A percentile compares a stretch with the other conserved stretches of the same genome.
Conservation (phyloP, 2,888 invertebrate genomes). For the Lasius platythorax region DNA sequence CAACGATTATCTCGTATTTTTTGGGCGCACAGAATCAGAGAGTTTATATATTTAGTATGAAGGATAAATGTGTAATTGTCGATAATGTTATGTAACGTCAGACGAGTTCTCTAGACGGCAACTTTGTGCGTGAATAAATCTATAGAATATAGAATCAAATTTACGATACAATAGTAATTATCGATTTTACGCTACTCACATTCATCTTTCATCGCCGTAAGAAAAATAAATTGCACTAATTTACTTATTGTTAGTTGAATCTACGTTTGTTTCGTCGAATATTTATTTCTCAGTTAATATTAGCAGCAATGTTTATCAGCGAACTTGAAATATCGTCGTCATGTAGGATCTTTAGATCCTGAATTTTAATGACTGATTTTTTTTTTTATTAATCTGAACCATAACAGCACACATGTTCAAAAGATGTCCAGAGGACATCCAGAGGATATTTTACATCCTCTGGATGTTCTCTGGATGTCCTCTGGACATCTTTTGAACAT, state of each 20-base stretch:
- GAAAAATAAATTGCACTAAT: neutral
- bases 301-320: neutral
- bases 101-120: slow-evolving; percentile 12
- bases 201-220: neutral
- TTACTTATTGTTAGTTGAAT: neutral
- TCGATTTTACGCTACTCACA: neutral
- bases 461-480: no score
- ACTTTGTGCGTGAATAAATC: slow-evolving; percentile 6
- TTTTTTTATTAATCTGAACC: neutral
- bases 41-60: slow-evolving; percentile 19
- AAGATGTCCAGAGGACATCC: no score
- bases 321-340: neutral
- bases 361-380: neutral
- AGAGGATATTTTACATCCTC: no score
- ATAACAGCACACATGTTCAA: no score
- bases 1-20: slow-evolving; percentile 14
- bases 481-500: no score
- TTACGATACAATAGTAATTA: neutral
- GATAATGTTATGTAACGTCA: slow-evolving; percentile 27
- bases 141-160: slow-evolving; percentile 6
- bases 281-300: neutral
- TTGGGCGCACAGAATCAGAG: neutral
- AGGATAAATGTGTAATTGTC: slow-evolving; percentile 26
- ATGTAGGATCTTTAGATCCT: neutral
- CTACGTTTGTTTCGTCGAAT: neutral